Conservation (phyloP, 2,797 vertebrate genomes). For the Acipenser ruthenus region DNA sequence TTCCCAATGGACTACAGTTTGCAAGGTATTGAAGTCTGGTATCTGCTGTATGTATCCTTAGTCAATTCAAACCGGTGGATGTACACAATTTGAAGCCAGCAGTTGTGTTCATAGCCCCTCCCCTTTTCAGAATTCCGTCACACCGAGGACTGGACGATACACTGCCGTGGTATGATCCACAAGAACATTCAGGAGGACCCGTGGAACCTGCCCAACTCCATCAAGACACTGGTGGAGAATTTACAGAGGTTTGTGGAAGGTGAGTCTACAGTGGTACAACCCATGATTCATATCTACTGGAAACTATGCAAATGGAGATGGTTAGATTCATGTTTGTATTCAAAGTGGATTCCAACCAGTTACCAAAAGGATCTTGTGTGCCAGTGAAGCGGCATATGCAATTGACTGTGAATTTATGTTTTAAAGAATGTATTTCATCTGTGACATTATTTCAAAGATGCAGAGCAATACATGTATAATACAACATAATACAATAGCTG, state of each 20-base stretch:
- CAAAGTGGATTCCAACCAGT: too few species aligned
- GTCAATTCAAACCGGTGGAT: background rate
- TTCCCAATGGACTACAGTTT: constrained; percentile 88
- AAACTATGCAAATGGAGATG: background rate
- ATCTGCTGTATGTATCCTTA: background rate
- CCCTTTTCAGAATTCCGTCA: constrained; percentile 78
- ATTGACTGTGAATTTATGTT: too few species aligned
- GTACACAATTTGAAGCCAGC: constrained; percentile 3
- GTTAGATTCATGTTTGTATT: too few species aligned
- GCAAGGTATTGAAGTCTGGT: constrained; percentile 64
- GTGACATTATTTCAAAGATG: too few species aligned
- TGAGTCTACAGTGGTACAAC: constrained; percentile 35
- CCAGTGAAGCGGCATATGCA: too few species aligned
- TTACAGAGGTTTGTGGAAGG: constrained; percentile 91
- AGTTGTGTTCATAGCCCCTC: constrained; percentile 22
- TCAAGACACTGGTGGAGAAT: constrained; percentile 88
- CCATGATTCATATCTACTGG: background rate
- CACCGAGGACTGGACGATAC: constrained; percentile 81
- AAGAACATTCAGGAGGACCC: constrained; percentile 96
- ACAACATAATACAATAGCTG: too few species aligned
- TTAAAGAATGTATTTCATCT: too few species aligned
- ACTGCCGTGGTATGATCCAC: constrained; percentile 77
- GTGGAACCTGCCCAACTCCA: constrained; percentile 95
- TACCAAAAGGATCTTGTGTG: too few species aligned
- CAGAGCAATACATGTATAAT: too few species aligned